Evolutionary conservation across 2,797 vertebrate species (phyloP), one percentile per base, ranked within the genome.

Genomic region (Channa striata): DNA sequence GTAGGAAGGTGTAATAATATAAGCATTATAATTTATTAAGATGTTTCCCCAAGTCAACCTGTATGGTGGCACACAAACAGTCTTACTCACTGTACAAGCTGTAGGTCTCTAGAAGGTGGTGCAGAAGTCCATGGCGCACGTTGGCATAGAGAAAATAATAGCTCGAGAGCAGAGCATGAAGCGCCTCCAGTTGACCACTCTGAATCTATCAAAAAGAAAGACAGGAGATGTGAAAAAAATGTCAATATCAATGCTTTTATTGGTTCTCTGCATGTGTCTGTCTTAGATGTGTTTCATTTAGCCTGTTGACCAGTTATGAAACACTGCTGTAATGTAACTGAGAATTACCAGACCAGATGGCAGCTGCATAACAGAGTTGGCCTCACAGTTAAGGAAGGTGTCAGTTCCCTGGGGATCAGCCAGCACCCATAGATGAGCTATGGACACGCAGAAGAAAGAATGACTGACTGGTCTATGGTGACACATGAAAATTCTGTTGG

Each of bases 31-130:
- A 30, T 30, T 30, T 30, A 30, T 30, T 30, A 30, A 30, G 2
- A 30, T 30, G 6, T 30, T 30, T 30, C 25, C n/a, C 25, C 25
- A 30, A 4, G 6, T 30, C 25, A 30, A 30, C 25, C 4, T 30
- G 25, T 30, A 30, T 30, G 25, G 25, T 30, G 4, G 25, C 6
- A 30, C 4, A 4, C 25, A 30, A 30, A 30, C 25, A 30, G 6
- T 30, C 25, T 8, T 11, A 14, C 93, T 92, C 78, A 97, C 96
- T 91, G 2, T 87, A 93, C 4, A 84, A 75, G 49, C 66, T 79
- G 61, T 95, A 95, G 17, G 87, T 92, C 68, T 96, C 90, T 75
- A 95, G 71, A n/a, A 97, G 90, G 44, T 85, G 90, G 21, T 93
- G 89, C 47, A 96, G 61, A 63, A 95, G 89, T 46, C 95, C 92